Evolutionary conservation across 2,797 vertebrate genomes (phyloP).

Genomic region (Poliocrania exsul): DNA sequence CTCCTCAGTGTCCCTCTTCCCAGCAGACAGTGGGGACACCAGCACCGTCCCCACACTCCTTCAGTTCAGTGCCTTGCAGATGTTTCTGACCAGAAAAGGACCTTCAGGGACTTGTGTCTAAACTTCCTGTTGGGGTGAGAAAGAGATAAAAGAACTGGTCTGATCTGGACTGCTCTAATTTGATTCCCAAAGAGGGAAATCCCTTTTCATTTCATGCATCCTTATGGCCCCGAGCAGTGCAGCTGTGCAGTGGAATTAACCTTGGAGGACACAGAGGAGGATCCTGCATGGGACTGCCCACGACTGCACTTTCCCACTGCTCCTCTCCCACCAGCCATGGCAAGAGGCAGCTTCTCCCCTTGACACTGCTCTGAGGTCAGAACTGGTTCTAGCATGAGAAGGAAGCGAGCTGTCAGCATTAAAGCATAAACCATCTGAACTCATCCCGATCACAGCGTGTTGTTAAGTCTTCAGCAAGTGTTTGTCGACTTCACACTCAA

Average conservation of each 20-base stretch:
- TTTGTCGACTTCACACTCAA: constrained; percentile 22
- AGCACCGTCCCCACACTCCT: not conserved
- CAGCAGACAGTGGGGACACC: not conserved
- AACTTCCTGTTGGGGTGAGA: constrained; percentile 27
- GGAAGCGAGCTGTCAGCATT: not conserved
- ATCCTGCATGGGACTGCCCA: constrained; percentile 49
- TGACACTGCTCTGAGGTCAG: constrained; percentile 25
- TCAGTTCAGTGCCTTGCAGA: not conserved
- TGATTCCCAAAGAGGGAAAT: constrained; percentile 66
- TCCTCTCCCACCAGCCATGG: constrained; percentile 16
- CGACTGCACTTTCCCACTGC: constrained; percentile 59
- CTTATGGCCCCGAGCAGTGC: constrained; percentile 39
- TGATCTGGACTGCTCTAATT: constrained; percentile 37
- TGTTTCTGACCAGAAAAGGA: constrained; percentile 40
- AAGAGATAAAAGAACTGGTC: constrained; percentile 46
- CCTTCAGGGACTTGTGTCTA: not conserved
- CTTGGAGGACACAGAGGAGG: constrained; percentile 34
- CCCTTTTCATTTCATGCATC: constrained; percentile 44
- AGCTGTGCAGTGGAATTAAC: constrained; percentile 72
- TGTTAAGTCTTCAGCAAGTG: constrained; percentile 17
- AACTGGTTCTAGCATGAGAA: constrained; percentile 6
- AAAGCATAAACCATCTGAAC: constrained; percentile 17
- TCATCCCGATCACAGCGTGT: not conserved
- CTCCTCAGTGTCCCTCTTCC: not conserved
- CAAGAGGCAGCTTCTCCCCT: constrained; percentile 9